Percentiles rank a stretch among this genome's conserved stretches.
phyloP scores from a whole-genome alignment of 2,888 invertebrate genomes.

The Siphonodentalium dalli region DNA sequence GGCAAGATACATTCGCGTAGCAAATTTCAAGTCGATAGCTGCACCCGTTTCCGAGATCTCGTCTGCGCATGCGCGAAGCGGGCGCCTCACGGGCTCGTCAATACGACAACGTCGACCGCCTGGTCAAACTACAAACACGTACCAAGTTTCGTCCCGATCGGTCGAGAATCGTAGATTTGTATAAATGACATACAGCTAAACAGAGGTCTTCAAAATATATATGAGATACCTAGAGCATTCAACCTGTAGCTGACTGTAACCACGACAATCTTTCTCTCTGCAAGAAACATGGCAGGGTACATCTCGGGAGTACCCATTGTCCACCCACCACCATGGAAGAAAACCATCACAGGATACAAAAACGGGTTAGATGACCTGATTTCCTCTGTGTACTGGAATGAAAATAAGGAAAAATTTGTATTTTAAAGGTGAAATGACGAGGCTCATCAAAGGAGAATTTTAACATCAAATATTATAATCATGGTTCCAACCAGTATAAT shows the following conservation, averaged over 20 bases:
- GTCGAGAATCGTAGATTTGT: too few relatives aligned
- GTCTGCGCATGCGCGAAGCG: too few relatives aligned
- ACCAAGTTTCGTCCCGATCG: too few relatives aligned
- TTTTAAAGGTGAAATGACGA: not conserved
- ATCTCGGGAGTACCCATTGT: constrained; percentile 66
- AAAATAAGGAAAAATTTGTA: constrained; percentile 1
- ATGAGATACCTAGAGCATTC: constrained; percentile 68
- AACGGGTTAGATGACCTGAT: constrained; percentile 34
- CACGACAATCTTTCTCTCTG: constrained; percentile 68
- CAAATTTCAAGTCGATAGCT: too few relatives aligned
- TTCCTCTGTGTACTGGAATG: constrained; percentile 49
- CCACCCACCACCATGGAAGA: constrained; percentile 69
- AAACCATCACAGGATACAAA: constrained; percentile 68
- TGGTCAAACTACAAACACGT: too few relatives aligned
- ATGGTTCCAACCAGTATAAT: not conserved
- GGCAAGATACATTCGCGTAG: too few relatives aligned
- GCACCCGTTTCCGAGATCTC: too few relatives aligned
- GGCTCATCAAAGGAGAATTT: not conserved
- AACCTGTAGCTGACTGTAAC: constrained; percentile 70
- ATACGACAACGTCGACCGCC: too few relatives aligned
- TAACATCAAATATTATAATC: not conserved
- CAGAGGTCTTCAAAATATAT: too few relatives aligned
- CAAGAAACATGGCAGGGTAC: constrained; percentile 68
- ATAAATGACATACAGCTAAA: too few relatives aligned
- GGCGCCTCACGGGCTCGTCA: too few relatives aligned